A percentile compares a stretch with the other conserved stretches of the same genome.
Evolutionary conservation across 2,797 vertebrate genomes (phyloP).

Genomic region (Vultur gryphus): DNA sequence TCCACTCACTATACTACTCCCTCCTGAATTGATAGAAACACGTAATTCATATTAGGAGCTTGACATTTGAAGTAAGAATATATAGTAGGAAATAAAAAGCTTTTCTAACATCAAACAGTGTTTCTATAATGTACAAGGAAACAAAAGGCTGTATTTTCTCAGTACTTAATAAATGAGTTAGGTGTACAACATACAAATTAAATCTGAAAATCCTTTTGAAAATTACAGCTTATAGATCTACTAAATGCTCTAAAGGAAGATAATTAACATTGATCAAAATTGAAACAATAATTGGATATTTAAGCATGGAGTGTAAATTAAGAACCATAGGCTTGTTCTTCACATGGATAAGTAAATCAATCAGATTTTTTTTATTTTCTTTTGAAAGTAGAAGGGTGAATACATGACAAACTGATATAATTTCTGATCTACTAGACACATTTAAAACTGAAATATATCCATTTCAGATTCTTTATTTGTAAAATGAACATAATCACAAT

Average conservation of each 20-base stretch:
- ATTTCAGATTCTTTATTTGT: not conserved
- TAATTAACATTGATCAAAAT: not conserved
- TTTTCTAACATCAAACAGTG: not conserved
- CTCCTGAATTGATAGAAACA: not conserved
- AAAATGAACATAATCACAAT: not conserved
- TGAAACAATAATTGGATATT: not conserved
- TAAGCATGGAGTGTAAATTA: not conserved
- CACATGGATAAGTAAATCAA: not conserved
- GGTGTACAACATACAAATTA: not conserved
- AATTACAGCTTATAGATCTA: not conserved
- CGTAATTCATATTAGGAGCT: not conserved
- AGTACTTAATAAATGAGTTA: not conserved
- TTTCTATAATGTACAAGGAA: not conserved
- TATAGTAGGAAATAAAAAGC: not conserved
- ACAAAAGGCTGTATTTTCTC: not conserved
- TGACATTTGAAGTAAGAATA: not conserved
- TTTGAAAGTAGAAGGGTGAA: not conserved
- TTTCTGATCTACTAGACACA: not conserved
- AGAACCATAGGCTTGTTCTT: not conserved
- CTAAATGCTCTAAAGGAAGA: not conserved
- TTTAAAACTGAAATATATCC: not conserved
- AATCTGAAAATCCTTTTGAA: not conserved
- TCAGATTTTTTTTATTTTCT: not conserved
- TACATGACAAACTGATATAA: not conserved
- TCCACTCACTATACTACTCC: not conserved